phyloP scores from a whole-genome alignment of 30 jellyfish, hydroid and myxozoan genomes.

The Pelagia noctiluca region DNA sequence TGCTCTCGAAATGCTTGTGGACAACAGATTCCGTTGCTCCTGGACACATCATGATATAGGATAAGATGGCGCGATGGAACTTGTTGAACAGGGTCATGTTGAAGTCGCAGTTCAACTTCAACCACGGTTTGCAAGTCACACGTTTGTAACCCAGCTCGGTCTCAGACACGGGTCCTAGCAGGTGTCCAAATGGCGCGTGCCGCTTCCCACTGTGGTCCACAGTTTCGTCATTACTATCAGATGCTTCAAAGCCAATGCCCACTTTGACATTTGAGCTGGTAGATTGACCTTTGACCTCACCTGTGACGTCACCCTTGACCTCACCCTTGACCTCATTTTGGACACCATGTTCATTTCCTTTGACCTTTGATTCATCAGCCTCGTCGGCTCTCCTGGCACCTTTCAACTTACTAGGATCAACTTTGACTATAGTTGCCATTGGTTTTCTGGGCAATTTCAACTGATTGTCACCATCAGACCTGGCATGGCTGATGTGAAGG shows the following conservation, averaged over 20 bases:
- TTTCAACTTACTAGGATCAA: not conserved
- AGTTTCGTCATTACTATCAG: not conserved
- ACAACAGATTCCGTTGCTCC: constrained; percentile 68
- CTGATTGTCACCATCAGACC: no score
- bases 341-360: not conserved
- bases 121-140: constrained; percentile 75
- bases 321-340: not conserved
- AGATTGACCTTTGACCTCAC: no score
- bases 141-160: constrained; percentile 4
- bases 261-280: no score
- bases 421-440: not conserved
- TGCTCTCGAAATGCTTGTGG: constrained; percentile 49
- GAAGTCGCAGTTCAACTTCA: constrained; percentile 71
- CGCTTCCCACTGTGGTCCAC: no score
- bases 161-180: not conserved
- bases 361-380: not conserved
- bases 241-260: not conserved
- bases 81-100: constrained; percentile 50
- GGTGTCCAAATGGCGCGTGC: not conserved
- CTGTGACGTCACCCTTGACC: no score
- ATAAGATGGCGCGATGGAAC: constrained; percentile 70
- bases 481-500: no score
- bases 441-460: no score
- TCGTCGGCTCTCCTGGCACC: not conserved
- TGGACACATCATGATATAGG: constrained; percentile 75